phyloP scores from a whole-genome alignment of 2,888 invertebrate species.

The Girardia tigrina region DNA sequence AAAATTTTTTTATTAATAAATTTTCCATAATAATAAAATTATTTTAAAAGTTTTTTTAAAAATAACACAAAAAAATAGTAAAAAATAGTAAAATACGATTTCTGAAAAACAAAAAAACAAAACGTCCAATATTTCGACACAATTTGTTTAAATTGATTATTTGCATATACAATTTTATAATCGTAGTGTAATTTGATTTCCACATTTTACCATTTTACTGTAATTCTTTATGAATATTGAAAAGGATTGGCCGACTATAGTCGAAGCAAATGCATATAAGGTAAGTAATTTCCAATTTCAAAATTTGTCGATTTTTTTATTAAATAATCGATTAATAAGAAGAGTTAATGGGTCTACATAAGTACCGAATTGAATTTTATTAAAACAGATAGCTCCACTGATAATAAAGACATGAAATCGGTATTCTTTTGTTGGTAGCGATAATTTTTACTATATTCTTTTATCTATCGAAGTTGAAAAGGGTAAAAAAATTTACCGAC shows the following conservation, averaged over 20 bases:
- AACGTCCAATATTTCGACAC: too few relatives aligned
- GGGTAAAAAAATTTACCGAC: not conserved
- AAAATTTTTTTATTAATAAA: too few relatives aligned
- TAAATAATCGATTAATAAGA: not conserved
- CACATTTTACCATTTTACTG: not conserved
- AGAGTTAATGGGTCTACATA: not conserved
- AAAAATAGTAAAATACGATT: too few relatives aligned
- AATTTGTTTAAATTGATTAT: slow-evolving; percentile 1
- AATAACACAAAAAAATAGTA: too few relatives aligned
- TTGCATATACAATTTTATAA: not conserved
- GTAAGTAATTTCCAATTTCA: not conserved
- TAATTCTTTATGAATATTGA: not conserved
- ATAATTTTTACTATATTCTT: not conserved
- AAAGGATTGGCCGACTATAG: not conserved
- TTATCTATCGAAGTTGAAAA: not conserved
- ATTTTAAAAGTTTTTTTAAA: too few relatives aligned
- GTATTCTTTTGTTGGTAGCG: not conserved
- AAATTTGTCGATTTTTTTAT: not conserved
- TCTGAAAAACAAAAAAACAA: too few relatives aligned
- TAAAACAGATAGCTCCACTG: not conserved
- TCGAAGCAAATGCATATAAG: not conserved
- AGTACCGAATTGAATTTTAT: not conserved
- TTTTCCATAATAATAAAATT: too few relatives aligned
- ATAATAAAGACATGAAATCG: not conserved
- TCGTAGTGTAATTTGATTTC: not conserved